phyloP scores from a whole-genome alignment of 2,888 invertebrate genomes.

The Elysia crispata region DNA sequence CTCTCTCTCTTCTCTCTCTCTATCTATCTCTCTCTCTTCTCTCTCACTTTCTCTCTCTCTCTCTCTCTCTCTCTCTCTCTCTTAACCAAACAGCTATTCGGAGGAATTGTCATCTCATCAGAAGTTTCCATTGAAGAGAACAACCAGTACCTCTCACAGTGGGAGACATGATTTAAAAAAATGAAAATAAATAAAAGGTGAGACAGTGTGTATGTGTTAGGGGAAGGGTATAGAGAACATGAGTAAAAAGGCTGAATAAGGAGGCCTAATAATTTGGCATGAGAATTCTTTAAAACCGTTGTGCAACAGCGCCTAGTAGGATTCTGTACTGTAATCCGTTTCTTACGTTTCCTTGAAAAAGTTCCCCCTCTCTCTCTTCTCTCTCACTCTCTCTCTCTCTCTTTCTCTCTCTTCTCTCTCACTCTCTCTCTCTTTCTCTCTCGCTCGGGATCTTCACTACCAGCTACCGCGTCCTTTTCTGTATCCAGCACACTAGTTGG shows the following conservation, averaged over 20 bases:
- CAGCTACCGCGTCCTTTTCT: neutral
- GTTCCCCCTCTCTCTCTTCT: neutral
- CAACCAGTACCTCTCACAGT: too few species aligned
- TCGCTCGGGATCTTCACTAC: neutral
- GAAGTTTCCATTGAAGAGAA: too few species aligned
- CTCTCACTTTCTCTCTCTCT: constrained; percentile 10
- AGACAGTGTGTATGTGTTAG: too few species aligned
- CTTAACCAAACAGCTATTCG: too few species aligned
- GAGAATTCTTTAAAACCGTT: too few species aligned
- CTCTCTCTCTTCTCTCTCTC: neutral
- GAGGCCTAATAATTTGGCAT: too few species aligned
- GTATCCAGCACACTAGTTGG: neutral
- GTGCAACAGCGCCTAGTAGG: too few species aligned
- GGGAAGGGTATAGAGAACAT: too few species aligned
- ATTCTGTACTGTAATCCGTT: neutral
- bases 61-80: constrained; percentile 13
- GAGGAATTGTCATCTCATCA: too few species aligned
- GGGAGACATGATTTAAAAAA: too few species aligned
- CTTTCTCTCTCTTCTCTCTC: constrained; percentile 17
- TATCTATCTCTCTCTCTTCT: constrained; percentile 4
- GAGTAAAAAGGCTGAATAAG: too few species aligned
- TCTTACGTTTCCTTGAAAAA: neutral
- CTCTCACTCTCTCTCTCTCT: neutral
- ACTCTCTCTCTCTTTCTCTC: constrained; percentile 12
- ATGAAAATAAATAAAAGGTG: too few species aligned